Evolutionary conservation across 2,888 invertebrate genomes (phyloP), one percentile per base, ranked within the genome.

Genomic region (Dioctria linearis): DNA sequence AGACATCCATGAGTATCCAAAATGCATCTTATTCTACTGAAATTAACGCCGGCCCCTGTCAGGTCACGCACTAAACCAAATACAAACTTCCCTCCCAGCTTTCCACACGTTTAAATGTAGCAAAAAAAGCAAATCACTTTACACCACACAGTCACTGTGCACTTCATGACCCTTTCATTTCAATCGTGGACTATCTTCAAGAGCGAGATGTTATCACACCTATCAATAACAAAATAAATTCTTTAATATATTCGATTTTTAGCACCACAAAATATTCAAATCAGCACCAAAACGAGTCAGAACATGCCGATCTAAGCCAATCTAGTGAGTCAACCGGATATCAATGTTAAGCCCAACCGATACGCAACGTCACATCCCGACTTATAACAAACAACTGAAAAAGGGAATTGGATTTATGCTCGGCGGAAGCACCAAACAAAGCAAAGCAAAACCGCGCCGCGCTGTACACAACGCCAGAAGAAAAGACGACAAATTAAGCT

Each of bases 351-450:
- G 2, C 2, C 25, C 66, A 5, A 46, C 46, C 5, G 46, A 67
- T 2, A 5, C 4, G 4, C 67, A 37, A 49, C 25, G 25, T 5
- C 13, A 25, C 67, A n/a, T 43, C 43, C 43, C 67, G 67, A 49
- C 9, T 25, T 25, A 42, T 9, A 13, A 6, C 46, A 67, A 67
- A 43, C 67, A 67, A 67, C 67, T 67, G 67, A 67, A 67, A 67
- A 25, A 25, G 0, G 25, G 2, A 2, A 25, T 25, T 25, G 25
- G 2, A 25, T n/a, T n/a, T n/a, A n/a, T 25, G 2, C 25, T 25
- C 25, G 25, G 25, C 25, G 25, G 25, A 25, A 0, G 25, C 25
- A 25, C 25, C 25, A 25, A 25, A 2, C 25, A 0, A 25, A 25
- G 25, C 25, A 25, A 25, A 25, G 0, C 25, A 25, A 25, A 25